Evolutionary conservation across 2,113 vertebrate species (phyloP), one percentile per base, ranked within the genome.

Genomic region (Coracopsis vasa): DNA sequence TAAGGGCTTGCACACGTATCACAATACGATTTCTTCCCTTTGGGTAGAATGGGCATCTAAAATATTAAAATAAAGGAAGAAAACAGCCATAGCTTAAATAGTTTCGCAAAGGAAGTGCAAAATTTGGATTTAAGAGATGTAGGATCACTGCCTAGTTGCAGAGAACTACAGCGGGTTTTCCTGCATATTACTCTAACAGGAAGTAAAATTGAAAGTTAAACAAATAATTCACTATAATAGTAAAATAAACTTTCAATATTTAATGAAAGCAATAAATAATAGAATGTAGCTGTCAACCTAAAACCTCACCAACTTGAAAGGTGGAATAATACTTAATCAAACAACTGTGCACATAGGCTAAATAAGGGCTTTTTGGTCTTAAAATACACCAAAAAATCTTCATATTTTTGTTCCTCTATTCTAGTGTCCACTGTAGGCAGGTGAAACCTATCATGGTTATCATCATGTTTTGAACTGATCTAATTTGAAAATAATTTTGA

Each of bases 401-500:
- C 24, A 69, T 31, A 29, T 28, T 79, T 54, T 75, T 82, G 48
- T 81, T 79, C 66, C 39, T 62, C 41, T 60, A 47, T 72, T 94
- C 69, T 61, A 53, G 67, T 81, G 92, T 90, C 51, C 16, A 13
- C 42, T 80, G 48, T 58, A 95, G 67, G 87, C 95, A 98, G 94
- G 97, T 80, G 69, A 96, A 96, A 96, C 45, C 27, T 88, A 81
- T 95, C 92, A 93, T 5, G 11, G 75, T 89, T 96, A 96, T 91
- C 86, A 64, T 93, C 95, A 79, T 25, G 69, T 66, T 90, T 87
- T 80, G 83, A 97, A 95, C 53, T 61, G 69, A 73, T 73, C 41
- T 97, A 96, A 97, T 95, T 83, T 94, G 90, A 97, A 97, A 98
- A 94, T 91, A 95, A 97, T 96, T 95, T 88, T 93, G 50, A 97